These are phyloP conservation scores for Charina bottae DNA, from an alignment of 2,113 vertebrate genomes.

Conservation along the genomic window DNA sequence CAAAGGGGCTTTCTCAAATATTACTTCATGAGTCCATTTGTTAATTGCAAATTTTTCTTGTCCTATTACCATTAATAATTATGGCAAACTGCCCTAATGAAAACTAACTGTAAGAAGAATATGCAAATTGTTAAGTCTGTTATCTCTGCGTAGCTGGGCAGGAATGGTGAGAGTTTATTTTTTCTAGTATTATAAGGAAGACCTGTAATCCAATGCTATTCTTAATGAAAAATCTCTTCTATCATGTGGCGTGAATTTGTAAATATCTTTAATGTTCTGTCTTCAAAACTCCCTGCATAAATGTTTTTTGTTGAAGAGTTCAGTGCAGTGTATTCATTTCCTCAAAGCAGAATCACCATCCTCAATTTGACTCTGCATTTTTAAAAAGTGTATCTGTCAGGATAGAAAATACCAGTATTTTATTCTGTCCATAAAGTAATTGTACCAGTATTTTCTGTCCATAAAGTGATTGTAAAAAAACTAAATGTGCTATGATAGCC, in stretches of 20 bases:
- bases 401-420: not conserved
- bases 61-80: conserved; percentile 1
- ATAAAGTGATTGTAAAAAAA: not conserved
- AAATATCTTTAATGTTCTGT: not conserved
- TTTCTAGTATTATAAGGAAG: not conserved
- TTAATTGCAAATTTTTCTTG: not conserved
- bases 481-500: not conserved
- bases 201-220: not conserved
- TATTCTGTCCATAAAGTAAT: not conserved
- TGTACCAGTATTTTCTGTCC: not conserved
- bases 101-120: not conserved
- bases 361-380: not conserved
- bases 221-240: conserved; percentile 17
- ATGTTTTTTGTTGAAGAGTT: conserved; percentile 3
- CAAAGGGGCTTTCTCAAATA: not conserved
- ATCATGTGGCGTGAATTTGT: not conserved
- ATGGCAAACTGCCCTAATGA: not conserved
- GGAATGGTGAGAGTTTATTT: not conserved
- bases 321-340: not conserved
- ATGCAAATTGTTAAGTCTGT: not conserved
- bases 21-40: not conserved
- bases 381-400: not conserved
- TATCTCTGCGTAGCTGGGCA: not conserved
- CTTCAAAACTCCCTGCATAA: not conserved
- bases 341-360: not conserved